Base-by-base conservation (phyloP, 1,140 invertebrate genomes). In the Lucilia cuprina region DNA sequence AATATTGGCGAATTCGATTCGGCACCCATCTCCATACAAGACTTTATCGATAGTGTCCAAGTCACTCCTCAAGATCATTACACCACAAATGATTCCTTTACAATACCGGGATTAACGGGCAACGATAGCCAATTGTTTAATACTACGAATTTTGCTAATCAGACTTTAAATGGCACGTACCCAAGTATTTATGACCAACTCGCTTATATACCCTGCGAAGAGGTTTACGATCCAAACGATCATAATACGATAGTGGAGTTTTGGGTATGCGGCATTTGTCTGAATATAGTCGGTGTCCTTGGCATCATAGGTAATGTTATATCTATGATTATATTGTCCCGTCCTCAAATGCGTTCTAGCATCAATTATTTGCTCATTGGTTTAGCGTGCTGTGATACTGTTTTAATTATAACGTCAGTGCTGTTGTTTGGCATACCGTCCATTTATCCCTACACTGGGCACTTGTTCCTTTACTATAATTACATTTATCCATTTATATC, bases 361-460 rank as follows among this genome's bases (percentile, higher is more conserved):
- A 98, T 98, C 86, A 99, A 98, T 92, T 98, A 97, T 88, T 93
- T 98, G 84, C 93, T 99, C 5, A 96, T 97, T 65, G 97, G 97
- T 2, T 93, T 99, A 49, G 97, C 98, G 0, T 94, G 96, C 87
- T 98, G 97, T 92, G 98, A 99, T 92, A 97, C 96, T 0, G 93
- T 97, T 78, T 93, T 99, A 82, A 96, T 98, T 77, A 92, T 97
- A 77, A 96, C 96, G 13, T 96, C 97, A 34, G 94, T 98, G 75
- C 93, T 98, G 86, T 94, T 98, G 14, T 98, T 98, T 90, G 96
- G 96, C 2, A 92, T 99, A 84, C 95, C 95, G 5, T 95, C 96
- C 8, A 94, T 99, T 50, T 96, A 96, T 90, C 94, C 94, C 0
- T 98, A 97, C 90, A 96, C 95, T 1, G 94, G 94, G 0, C 92